Evolutionary conservation across 2,113 vertebrate genomes (phyloP), one percentile per base, ranked within the genome.

Genomic region (Microtus ochrogaster): DNA sequence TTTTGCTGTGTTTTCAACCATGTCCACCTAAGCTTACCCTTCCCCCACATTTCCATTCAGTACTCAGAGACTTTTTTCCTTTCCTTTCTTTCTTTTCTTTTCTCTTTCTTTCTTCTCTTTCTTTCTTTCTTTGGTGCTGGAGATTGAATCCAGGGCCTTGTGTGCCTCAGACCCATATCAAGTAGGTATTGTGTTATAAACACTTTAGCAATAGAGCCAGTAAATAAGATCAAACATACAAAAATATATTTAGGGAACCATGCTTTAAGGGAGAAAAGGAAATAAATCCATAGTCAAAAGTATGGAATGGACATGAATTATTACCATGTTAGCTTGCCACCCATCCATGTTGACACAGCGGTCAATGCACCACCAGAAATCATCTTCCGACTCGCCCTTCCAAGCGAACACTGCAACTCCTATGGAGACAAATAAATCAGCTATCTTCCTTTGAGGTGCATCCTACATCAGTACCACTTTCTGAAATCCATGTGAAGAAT

Each of bases 361-460:
- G 98, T 99, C 99, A 52, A 99, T 99, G 98, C 99, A 99, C 99
- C 99, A 99, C 99, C 99, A 99, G 98, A 99, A 99, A 98, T 99
- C 99, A 85, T 99, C 99, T 98, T 99, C 99, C 0, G 99, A 99
- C 98, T 99, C 99, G 41, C 99, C 99, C 91, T 99, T 99, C 99
- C 99, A 99, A 55, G 99, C 99, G 98, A 99, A 99, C 98, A 99
- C 99, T 0, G 99, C 98, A 52, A 99, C 99, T 96, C 99, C 99
- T 99, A 95, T 5, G 86, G 94, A 98, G 96, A 97, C 55, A 61
- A 97, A 95, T 41, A 24, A 58, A 92, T 83, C 93, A 96, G 93
- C 63, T 77, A 65, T 73, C 39, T 72, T 92, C 65, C 88, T 83
- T 14, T 33, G 17, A 47, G n/a, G 72, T 24, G 8, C 36, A 7